Evolutionary conservation across 53 echinoderm and acorn worm species (phyloP).

Genomic region (Apostichopus leukothele): DNA sequence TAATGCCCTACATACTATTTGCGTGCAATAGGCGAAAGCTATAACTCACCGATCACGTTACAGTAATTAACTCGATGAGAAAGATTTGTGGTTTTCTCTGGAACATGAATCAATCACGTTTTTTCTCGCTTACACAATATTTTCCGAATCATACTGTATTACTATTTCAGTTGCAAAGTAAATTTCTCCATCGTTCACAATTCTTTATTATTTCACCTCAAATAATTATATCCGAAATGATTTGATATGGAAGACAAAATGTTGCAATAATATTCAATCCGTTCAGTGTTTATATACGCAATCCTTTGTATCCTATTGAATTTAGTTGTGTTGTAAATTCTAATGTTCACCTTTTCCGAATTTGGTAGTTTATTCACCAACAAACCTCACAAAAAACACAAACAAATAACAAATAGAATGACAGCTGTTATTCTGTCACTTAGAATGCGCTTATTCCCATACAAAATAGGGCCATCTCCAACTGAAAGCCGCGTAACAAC

Average conservation of each 20-base stretch:
- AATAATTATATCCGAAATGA: background rate
- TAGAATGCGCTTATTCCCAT: background rate
- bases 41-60: background rate
- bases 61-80: background rate
- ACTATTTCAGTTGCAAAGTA: background rate
- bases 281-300: background rate
- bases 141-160: background rate
- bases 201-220: background rate
- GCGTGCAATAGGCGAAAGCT: too few relatives aligned
- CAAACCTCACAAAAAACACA: background rate
- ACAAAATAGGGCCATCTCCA: constrained; percentile 16
- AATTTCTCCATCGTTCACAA: background rate
- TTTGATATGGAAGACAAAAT: background rate
- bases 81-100: background rate
- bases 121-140: background rate
- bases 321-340: background rate
- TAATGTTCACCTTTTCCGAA: background rate
- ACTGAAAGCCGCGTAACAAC: background rate
- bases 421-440: constrained; percentile 4
- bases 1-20: too few relatives aligned
- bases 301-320: background rate
- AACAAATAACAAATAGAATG: background rate
- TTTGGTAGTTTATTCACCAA: background rate
- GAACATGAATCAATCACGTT: background rate
- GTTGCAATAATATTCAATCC: background rate